Conservation (phyloP, 2,113 vertebrate genomes). For the Leucoraja erinaceus region DNA sequence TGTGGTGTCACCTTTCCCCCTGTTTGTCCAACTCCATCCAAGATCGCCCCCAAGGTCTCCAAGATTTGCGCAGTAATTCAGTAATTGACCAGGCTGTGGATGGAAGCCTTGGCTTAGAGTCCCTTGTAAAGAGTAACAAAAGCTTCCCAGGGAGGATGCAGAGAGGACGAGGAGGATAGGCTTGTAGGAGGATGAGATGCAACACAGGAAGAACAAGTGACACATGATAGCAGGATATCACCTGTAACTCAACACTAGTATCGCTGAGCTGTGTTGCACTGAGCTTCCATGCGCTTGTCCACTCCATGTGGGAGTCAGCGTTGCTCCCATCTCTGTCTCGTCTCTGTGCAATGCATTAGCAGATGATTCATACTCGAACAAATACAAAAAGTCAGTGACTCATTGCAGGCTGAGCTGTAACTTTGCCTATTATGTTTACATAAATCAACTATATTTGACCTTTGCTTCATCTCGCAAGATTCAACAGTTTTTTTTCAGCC, state of each 20-base stretch:
- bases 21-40: not conserved
- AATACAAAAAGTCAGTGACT: slow-evolving; percentile 15
- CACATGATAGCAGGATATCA: not conserved
- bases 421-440: slow-evolving; percentile 22
- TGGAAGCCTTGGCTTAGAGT: not conserved
- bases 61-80: not conserved
- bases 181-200: not conserved
- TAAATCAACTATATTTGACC: slow-evolving; percentile 19
- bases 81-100: no score
- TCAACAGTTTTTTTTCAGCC: not conserved
- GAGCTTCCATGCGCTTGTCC: not conserved
- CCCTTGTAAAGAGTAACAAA: not conserved
- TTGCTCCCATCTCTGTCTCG: not conserved
- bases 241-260: not conserved
- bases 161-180: not conserved
- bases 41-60: not conserved
- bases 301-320: not conserved
- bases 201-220: not conserved
- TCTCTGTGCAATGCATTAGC: not conserved
- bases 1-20: not conserved
- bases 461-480: slow-evolving; percentile 13
- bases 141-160: not conserved
- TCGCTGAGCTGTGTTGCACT: not conserved
- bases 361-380: slow-evolving; percentile 14
- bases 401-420: slow-evolving; percentile 14